Base-by-base conservation (phyloP, 2,888 invertebrate genomes). In the Podotricha telesiphe region DNA sequence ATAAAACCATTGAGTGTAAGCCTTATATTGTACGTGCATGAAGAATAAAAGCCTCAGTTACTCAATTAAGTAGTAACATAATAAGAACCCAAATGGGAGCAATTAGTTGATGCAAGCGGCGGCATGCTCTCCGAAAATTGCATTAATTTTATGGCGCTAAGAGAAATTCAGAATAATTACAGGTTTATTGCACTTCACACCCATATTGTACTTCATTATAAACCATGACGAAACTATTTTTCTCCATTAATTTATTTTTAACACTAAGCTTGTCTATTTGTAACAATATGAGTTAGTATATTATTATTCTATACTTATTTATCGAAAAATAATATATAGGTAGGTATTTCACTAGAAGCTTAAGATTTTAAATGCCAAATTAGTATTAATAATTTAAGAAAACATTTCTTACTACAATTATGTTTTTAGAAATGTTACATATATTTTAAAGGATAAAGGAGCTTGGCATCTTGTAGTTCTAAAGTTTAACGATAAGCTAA, bases 161-260 rank as follows among this genome's bases (percentile, higher is more conserved):
- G 84, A 83, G 87, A 87, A 89, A 87, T 86, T 83, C 74, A 74
- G 82, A 84, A 86, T 88, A 87, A 88, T 89, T 87, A 85, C 82
- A 66, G 73, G 68, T 73, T 70, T 71, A 73, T 75, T 69, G 69
- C 58, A 51, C 64, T 61, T 67, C 47, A 68, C 51, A 65, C 65
- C 56, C 51, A 69, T 64, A 71, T 71, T 72, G 75, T 76, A 79
- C 78, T 78, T 82, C 80, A 80, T 83, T 76, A 76, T 69, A 74
- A 64, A 64, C 34, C 47, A 53, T 62, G 53, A 67, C 42, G n/a
- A 61, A 62, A 67, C 51, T 45, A 20, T 48, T 40, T 11, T 58
- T 20, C 34, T 63, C 15, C n/a, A 37, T 22, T 13, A 17, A 17
- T n/a, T 53, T 47, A n/a, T 3, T 42, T 42, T 11, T 13, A 1